Percentiles rank a stretch among this genome's conserved stretches.
These are phyloP conservation scores for Reticulitermes lucifugus DNA, from an alignment of 2,888 invertebrate species.

Conservation along the genomic window DNA sequence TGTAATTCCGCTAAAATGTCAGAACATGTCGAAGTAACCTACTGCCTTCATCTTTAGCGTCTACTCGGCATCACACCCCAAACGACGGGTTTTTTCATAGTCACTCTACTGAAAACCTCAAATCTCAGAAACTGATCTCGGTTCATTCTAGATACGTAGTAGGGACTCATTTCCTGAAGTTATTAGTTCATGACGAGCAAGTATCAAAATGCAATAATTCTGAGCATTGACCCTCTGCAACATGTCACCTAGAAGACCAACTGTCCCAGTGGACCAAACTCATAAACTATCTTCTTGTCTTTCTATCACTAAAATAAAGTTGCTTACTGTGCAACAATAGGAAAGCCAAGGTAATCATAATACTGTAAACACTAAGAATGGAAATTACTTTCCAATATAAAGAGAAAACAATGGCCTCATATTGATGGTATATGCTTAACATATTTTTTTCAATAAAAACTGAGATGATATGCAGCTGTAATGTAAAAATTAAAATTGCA, in stretches of 20 bases:
- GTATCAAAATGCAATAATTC: background rate
- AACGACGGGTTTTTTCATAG: no score
- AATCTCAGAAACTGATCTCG: no score
- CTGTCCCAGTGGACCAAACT: background rate
- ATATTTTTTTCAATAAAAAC: constrained; percentile 18
- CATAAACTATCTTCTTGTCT: background rate
- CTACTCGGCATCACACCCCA: no score
- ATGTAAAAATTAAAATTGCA: background rate
- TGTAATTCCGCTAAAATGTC: background rate
- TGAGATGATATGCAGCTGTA: constrained; percentile 22
- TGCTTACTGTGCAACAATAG: constrained; percentile 6
- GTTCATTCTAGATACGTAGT: background rate
- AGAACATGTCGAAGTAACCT: no score
- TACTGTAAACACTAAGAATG: constrained; percentile 7
- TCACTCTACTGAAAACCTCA: no score
- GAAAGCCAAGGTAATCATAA: background rate
- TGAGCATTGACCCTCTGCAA: background rate
- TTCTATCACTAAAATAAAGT: background rate
- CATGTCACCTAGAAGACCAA: background rate
- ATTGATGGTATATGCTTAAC: constrained; percentile 24
- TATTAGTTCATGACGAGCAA: background rate
- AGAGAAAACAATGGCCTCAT: constrained; percentile 10
- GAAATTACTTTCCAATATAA: constrained; percentile 8
- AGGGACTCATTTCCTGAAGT: background rate
- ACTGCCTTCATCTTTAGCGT: no score